A percentile compares a stretch with the other conserved stretches of the same genome.
Conservation (phyloP, 2,113 vertebrate species). For the Amazona guildingii region DNA sequence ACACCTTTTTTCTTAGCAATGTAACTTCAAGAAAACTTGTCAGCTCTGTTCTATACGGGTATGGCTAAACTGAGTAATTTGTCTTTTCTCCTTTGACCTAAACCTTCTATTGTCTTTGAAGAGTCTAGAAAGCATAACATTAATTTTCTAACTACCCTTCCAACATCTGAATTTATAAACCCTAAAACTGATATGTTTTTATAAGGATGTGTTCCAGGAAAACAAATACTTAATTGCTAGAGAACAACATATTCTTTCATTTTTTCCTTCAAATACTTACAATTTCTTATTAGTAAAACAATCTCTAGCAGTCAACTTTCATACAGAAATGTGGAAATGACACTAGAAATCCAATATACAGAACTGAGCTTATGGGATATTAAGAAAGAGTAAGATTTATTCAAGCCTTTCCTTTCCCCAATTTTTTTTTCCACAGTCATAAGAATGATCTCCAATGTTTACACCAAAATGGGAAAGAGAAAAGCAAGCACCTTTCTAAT, state of each 20-base stretch:
- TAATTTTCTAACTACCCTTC: neutral
- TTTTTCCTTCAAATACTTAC: neutral
- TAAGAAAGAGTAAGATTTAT: neutral
- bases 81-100: neutral
- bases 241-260: neutral
- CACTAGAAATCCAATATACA: neutral
- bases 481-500: constrained; percentile 18
- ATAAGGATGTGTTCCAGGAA: neutral
- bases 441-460: neutral
- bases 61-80: neutral
- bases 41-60: neutral
- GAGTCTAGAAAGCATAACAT: neutral
- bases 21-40: neutral
- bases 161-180: neutral
- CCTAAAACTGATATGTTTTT: neutral
- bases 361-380: neutral
- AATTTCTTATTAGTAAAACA: neutral
- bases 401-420: neutral
- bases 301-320: neutral
- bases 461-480: neutral
- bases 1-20: neutral
- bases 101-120: neutral
- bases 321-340: neutral
- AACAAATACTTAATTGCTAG: neutral
- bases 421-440: neutral